Evolutionary conservation across 2,888 invertebrate species (phyloP), one percentile per base, ranked within the genome.

Genomic region (Teleogryllus oceanicus): DNA sequence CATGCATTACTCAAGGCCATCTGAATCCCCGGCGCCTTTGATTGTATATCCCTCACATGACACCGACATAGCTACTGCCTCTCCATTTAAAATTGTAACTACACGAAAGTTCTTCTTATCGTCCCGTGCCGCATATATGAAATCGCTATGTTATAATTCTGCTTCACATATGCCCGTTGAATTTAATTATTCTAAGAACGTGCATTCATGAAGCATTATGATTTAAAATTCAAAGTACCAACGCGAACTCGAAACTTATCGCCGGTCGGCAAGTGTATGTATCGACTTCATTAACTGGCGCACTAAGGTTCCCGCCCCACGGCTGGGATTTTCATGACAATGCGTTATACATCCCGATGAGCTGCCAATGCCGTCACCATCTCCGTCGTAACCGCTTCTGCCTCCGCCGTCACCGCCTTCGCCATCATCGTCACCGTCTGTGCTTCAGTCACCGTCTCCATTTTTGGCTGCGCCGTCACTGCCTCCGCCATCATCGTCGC

Each of bases 101-200:
- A 62, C n/a, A n/a, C 62, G 13, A 62, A 62, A 62, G 16, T 8
- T 37, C 62, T n/a, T n/a, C 62, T 62, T 62, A 62, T 62, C 62
- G 62, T 62, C n/a, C 62, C 62, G 62, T 3, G n/a, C 62, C n/a
- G 62, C n/a, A n/a, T 62, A 62, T 62, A 62, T 62, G 62, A 62
- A 62, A 62, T 62, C 62, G 13, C 62, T 62, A 18, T n/a, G 62
- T 62, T 62, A 62, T 62, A 62, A 62, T 62, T 62, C 62, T 62
- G 16, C 16, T n/a, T 62, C n/a, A 62, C 62, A 11, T 62, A 18
- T n/a, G 62, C n/a, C 62, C 13, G n/a, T 16, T n/a, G 62, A 62
- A 62, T 62, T 62, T 62, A 62, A 62, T 62, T 62, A 62, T 62
- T 62, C 62, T n/a, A 62, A 62, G 62, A 62, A 62, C 62, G 62